Evolutionary conservation across 30 jellyfish, hydroid and myxozoan genomes (phyloP), one percentile per base, ranked within the genome.

Genomic region (Aurelia coerulea): DNA sequence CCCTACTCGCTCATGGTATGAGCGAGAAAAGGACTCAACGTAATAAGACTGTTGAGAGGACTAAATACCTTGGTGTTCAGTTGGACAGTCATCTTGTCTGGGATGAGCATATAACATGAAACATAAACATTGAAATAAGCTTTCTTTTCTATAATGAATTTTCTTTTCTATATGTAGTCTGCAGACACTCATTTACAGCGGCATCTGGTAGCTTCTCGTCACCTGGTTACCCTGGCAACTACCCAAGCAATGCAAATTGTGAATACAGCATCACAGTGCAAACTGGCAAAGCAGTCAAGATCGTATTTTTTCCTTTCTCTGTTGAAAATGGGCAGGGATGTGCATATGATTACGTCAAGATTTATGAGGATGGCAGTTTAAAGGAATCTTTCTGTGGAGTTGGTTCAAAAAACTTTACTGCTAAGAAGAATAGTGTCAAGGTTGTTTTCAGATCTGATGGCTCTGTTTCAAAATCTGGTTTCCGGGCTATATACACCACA

Each of bases 201-300:
- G 46, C 83, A 17, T 18, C 18, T 73, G 83, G 68, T 50, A 34
- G 73, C 17, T 73, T 73, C 37, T 18, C 83, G 16, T 52, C 65
- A 17, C 65, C 65, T 0, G 50, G 33, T 8, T 41, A 23, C 65
- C 68, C 83, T 13, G 68, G 68, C 10, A 53, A 3, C 9, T 73
- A 73, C 50, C 58, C 74, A 12, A 56, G 13, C 87, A 76, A 50
- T 23, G 77, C 59, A 34, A 32, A 54, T 54, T 32, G 62, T 32
- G 76, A 42, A 58, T 32, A 53, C 56, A 33, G 15, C 1, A 60
- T 34, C 23, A 51, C 62, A 15, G 62, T 32, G 18, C 50, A 32
- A n/a, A 65, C 52, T 23, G 76, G 76, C 34, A 65, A 65, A 18
- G 76, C 76, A 17, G 39, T 65, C 33, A 23, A 13, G 76, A 18